Evolutionary conservation across 2,888 invertebrate species (phyloP).

Genomic region (Drosophila melanosoma): DNA sequence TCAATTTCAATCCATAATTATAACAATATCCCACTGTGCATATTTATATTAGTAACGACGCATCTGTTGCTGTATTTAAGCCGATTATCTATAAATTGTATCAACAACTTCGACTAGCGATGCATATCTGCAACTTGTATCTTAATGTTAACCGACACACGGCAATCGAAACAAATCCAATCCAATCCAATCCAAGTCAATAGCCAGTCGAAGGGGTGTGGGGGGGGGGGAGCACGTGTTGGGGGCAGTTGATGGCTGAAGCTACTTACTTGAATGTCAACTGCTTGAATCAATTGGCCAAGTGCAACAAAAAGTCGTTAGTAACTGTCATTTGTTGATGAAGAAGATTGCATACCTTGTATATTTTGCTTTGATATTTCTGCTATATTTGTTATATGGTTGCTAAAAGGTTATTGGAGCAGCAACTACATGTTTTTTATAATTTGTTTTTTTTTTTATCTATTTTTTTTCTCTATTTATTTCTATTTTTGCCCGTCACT

Average conservation of each 20-base stretch:
- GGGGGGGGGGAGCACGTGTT: not conserved
- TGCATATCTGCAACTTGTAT: slow-evolving; percentile 67
- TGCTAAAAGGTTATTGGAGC: slow-evolving; percentile 77
- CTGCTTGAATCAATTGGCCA: slow-evolving; percentile 50
- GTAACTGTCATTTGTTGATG: slow-evolving; percentile 72
- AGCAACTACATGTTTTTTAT: slow-evolving; percentile 32
- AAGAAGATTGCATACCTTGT: slow-evolving; percentile 65
- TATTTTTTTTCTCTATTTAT: not conserved
- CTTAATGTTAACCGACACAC: slow-evolving; percentile 55
- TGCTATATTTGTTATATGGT: slow-evolving; percentile 47
- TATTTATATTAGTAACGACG: not conserved
- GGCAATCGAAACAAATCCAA: slow-evolving; percentile 33
- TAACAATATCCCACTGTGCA: slow-evolving; percentile 31
- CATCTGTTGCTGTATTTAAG: slow-evolving; percentile 19
- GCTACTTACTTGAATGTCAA: slow-evolving; percentile 69
- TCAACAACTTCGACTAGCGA: slow-evolving; percentile 50
- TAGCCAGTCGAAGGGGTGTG: slow-evolving; percentile 7
- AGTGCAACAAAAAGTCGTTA: slow-evolving; percentile 62
- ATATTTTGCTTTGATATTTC: slow-evolving; percentile 27
- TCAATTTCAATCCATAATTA: not conserved
- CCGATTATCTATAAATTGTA: slow-evolving; percentile 60
- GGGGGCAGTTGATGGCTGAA: not conserved
- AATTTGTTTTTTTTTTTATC: not conserved
- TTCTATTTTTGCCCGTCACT: slow-evolving; percentile 35
- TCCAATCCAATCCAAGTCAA: slow-evolving; percentile 26